Evolutionary conservation across 1,140 invertebrate genomes (phyloP).

Genomic region (Oncopodura yosiiana): DNA sequence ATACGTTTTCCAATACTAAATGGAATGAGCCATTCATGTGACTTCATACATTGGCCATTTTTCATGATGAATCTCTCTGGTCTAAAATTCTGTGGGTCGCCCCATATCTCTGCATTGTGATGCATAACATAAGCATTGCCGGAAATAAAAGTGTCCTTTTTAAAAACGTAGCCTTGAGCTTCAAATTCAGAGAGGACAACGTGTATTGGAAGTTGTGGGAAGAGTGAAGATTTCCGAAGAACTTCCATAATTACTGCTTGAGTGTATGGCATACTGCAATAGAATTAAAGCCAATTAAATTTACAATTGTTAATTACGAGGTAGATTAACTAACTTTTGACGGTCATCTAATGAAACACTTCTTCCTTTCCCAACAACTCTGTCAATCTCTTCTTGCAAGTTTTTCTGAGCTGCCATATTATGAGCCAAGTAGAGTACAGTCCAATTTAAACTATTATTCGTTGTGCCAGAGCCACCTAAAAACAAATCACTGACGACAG

Average conservation of each 20-base stretch:
- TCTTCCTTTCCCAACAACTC: conserved; percentile 16
- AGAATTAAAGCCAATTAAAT: background rate
- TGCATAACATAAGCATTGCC: conserved; percentile 42
- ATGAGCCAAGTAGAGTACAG: background rate
- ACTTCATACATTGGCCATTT: background rate
- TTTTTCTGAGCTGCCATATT: conserved; percentile 13
- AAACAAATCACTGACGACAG: conserved; percentile 16
- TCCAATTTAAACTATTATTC: conserved; percentile 4
- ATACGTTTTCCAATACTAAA: conserved; percentile 19
- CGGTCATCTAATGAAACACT: conserved; percentile 2
- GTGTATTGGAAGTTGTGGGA: conserved; percentile 17
- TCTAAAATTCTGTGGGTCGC: conserved; percentile 41
- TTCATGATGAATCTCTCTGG: conserved; percentile 43
- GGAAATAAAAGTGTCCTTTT: conserved; percentile 38
- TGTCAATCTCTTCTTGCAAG: conserved; percentile 17
- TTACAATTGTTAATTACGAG: too few species aligned
- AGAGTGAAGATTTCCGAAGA: conserved; percentile 7
- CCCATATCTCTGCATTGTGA: conserved; percentile 40
- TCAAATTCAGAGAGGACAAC: conserved; percentile 19
- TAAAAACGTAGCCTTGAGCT: conserved; percentile 38
- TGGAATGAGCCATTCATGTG: conserved; percentile 15
- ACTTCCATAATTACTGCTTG: conserved; percentile 28
- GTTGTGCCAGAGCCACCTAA: conserved; percentile 16
- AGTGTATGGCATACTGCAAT: conserved; percentile 25
- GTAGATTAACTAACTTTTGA: too few species aligned